Conservation (phyloP, 2,113 vertebrate species). For the Willisornis vidua region DNA sequence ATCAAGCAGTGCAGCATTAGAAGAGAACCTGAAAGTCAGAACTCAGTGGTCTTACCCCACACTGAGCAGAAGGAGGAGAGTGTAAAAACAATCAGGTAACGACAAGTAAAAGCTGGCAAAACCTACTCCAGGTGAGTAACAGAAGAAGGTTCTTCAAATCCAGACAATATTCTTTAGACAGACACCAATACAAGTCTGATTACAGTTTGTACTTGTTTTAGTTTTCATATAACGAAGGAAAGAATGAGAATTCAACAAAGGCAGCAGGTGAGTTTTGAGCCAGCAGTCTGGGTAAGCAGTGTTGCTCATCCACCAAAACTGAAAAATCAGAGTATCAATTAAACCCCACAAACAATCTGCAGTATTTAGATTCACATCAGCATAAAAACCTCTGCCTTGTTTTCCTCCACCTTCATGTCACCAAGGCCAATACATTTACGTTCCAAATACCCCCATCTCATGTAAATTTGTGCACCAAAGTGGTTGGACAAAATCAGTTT, state of each 20-base stretch:
- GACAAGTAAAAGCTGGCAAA: background rate
- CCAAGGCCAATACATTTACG: background rate
- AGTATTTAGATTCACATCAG: background rate
- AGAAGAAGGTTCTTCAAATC: background rate
- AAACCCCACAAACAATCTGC: background rate
- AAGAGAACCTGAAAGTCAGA: constrained; percentile 19
- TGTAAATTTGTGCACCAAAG: background rate
- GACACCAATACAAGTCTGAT: background rate
- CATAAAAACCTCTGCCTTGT: background rate
- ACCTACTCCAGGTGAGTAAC: background rate
- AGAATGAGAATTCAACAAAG: constrained; percentile 4
- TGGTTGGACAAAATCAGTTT: background rate
- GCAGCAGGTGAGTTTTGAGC: background rate
- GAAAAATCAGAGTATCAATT: background rate
- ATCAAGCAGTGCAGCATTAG: background rate
- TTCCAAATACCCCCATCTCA: background rate
- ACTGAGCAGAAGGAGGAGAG: background rate
- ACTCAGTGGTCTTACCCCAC: background rate
- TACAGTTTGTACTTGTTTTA: background rate
- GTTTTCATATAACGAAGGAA: background rate
- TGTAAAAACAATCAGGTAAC: background rate
- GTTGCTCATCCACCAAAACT: background rate
- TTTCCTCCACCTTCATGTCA: background rate
- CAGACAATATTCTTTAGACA: background rate
- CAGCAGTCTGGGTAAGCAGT: background rate